Percentiles rank a stretch among this genome's conserved stretches.
Conservation (phyloP, 1,140 invertebrate genomes). For the Armadillidium nasatum region DNA sequence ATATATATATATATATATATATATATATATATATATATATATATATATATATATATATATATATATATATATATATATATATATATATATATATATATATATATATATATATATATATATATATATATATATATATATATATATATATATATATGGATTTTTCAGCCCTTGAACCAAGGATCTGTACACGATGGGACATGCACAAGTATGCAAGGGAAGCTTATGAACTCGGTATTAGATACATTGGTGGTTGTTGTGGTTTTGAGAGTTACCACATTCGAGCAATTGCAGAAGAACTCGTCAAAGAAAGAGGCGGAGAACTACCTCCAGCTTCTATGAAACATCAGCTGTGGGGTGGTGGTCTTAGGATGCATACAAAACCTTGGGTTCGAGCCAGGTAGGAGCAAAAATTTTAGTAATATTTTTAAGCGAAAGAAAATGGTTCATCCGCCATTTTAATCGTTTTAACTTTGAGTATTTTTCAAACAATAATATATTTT, state of each 20-base stretch:
- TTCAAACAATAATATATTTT: no score
- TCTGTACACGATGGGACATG: constrained; percentile 52
- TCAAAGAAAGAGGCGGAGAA: constrained; percentile 45
- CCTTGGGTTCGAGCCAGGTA: constrained; percentile 52
- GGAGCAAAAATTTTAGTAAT: not conserved
- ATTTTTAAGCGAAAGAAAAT: no score
- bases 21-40: no score
- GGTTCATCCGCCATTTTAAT: no score
- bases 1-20: no score
- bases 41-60: no score
- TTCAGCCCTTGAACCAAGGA: constrained; percentile 51
- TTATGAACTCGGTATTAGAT: constrained; percentile 50
- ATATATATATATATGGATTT: no score
- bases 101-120: no score
- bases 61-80: no score
- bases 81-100: no score
- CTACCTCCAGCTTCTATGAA: constrained; percentile 48
- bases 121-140: no score
- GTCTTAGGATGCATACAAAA: constrained; percentile 51
- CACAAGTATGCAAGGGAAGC: constrained; percentile 50
- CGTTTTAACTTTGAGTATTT: no score
- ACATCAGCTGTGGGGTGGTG: constrained; percentile 50
- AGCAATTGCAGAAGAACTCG: constrained; percentile 50
- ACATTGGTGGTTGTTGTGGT: constrained; percentile 51
- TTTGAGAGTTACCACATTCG: constrained; percentile 51